phyloP scores from a whole-genome alignment of 37 sponge, comb jelly and placozoan genomes.

The Chondrosia reniformis region DNA sequence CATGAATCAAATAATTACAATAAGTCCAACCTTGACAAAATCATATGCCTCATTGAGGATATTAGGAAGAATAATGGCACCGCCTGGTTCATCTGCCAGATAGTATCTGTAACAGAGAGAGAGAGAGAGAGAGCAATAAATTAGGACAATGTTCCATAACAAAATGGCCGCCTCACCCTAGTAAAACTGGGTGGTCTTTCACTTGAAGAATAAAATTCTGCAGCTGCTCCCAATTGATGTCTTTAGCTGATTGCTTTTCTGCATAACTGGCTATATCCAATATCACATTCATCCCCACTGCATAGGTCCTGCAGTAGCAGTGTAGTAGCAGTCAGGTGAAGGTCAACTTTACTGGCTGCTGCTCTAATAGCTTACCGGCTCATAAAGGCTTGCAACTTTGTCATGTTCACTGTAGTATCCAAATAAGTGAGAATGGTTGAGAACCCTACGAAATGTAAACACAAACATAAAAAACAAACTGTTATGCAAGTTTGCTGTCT shows the following conservation, averaged over 20 bases:
- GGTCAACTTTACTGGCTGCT: not conserved
- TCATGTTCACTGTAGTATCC: constrained; percentile 1
- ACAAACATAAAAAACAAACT: not conserved
- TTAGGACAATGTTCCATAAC: not conserved
- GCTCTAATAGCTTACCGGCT: not conserved
- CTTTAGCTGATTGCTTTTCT: not conserved
- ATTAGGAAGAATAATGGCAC: not conserved
- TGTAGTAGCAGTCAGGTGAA: not conserved
- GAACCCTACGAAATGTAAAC: not conserved
- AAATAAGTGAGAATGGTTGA: constrained; percentile 10
- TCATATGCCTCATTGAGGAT: constrained; percentile 11
- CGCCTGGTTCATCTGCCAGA: constrained; percentile 38
- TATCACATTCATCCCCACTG: constrained; percentile 11
- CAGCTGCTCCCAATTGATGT: not conserved
- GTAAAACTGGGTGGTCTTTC: constrained; percentile 26
- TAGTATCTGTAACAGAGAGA: constrained; percentile 18
- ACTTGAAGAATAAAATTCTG: constrained; percentile 7
- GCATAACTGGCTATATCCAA: not conserved
- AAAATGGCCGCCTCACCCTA: not conserved
- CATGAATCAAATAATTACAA: too few relatives aligned
- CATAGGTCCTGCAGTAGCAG: not conserved
- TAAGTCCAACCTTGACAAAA: constrained; percentile 22
- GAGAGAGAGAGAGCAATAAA: not conserved
- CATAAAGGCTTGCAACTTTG: not conserved
- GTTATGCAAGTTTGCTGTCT: too few relatives aligned